Base-by-base conservation (phyloP, 2,888 invertebrate species). In the Sinopyrophorus schimmeli region DNA sequence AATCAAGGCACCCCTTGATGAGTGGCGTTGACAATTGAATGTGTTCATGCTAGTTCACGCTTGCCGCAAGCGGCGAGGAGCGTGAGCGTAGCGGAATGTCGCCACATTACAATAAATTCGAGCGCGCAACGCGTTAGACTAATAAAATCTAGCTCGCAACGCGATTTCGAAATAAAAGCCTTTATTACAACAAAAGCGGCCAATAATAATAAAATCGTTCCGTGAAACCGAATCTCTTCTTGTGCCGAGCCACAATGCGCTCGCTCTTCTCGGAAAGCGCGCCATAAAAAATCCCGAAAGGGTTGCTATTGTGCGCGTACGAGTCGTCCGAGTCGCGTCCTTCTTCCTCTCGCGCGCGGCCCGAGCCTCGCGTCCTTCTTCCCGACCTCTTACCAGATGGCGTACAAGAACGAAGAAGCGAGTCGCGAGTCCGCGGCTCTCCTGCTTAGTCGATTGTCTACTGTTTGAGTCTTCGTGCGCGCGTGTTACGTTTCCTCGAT, bases 391-490 rank as follows among this genome's bases (percentile, higher is more conserved):
- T 54, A 53, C 62, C 66, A 71, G 72, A 71, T 71, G 72, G 72
- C 72, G 72, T 69, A 66, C 62, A 64, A 64, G 68, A 67, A 65
- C 67, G 63, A 67, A 66, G 66, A 66, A 66, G 62, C 61, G 59
- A 57, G 56, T 56, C 65, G 63, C 63, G 64, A 66, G 62, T 60
- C 66, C 63, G 63, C 64, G 61, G 62, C 65, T 59, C 59, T 59
- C 66, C 66, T 65, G 69, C 67, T 72, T 72, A 72, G 73, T 72
- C 71, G 71, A 67, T 69, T 67, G 75, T 77, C 76, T 76, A 76
- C 76, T 76, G 72, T 69, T 68, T 71, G 73, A 77, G 76, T 71
- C 75, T 76, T 74, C 77, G 80, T 77, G 79, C 76, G 81, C 81
- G 81, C 75, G 78, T 76, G 80, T 79, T 39, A 38, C 42, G 24